Evolutionary conservation across 2,797 vertebrate genomes (phyloP).

Genomic region (Adelosebastes latens): DNA sequence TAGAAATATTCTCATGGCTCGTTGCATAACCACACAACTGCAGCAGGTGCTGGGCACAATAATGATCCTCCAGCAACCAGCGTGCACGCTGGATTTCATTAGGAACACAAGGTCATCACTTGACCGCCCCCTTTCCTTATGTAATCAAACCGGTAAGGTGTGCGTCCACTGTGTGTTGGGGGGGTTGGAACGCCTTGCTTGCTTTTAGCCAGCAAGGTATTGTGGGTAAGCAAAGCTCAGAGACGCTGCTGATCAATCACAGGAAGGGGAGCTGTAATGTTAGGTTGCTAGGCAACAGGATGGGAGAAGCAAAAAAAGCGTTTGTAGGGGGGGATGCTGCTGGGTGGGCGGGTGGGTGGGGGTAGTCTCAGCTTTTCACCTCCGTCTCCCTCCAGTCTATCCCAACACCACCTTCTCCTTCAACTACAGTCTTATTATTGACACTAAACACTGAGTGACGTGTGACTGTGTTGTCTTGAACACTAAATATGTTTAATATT

Average conservation of each 20-base stretch:
- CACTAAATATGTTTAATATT: background rate
- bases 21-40: constrained; percentile 20
- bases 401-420: background rate
- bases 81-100: background rate
- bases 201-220: constrained; percentile 52
- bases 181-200: constrained; percentile 30
- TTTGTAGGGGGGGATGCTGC: background rate
- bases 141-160: constrained; percentile 18
- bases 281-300: constrained; percentile 83
- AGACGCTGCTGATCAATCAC: constrained; percentile 76
- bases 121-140: constrained; percentile 9
- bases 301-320: constrained; percentile 57
- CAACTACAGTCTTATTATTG: too few relatives aligned
- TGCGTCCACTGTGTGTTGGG: background rate
- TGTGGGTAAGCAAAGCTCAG: constrained; percentile 68
- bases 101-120: constrained; percentile 13
- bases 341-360: constrained; percentile 40
- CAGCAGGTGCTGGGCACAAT: constrained; percentile 46
- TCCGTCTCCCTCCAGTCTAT: background rate
- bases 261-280: constrained; percentile 72
- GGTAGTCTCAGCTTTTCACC: constrained; percentile 42
- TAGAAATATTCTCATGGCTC: constrained; percentile 19
- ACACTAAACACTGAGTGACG: too few relatives aligned
- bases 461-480: too few relatives aligned
- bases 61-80: too few relatives aligned